Percentiles rank a stretch among this genome's conserved stretches.
These are phyloP conservation scores for Allobates femoralis DNA, from an alignment of 2,797 vertebrate genomes.

Conservation along the genomic window DNA sequence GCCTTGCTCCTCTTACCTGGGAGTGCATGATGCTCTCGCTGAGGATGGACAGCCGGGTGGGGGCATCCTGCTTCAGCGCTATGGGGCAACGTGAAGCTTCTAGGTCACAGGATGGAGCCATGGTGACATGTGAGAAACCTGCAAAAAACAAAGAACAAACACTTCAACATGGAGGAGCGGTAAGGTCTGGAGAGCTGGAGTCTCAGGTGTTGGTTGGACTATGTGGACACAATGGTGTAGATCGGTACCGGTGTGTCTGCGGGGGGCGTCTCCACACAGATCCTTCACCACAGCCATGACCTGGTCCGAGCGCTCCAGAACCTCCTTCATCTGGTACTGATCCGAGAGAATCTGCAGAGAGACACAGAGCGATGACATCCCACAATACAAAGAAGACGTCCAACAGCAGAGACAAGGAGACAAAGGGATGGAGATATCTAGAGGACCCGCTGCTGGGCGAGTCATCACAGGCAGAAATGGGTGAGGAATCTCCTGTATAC, in stretches of 20 bases:
- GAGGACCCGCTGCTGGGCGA: no score
- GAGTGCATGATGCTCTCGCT: constrained; percentile 83
- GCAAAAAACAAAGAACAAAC: not conserved
- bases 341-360: constrained; percentile 86
- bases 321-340: constrained; percentile 85
- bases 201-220: not conserved
- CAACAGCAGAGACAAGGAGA: no score
- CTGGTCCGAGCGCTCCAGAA: constrained; percentile 84
- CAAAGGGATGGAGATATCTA: no score
- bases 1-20: constrained; percentile 76
- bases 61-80: constrained; percentile 77
- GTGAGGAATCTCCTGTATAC: no score
- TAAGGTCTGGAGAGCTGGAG: not conserved
- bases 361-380: not conserved
- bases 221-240: not conserved
- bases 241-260: constrained; percentile 82
- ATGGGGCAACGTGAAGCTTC: constrained; percentile 76
- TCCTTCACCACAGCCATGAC: constrained; percentile 85
- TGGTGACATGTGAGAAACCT: constrained; percentile 91
- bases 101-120: constrained; percentile 83
- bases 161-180: not conserved
- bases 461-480: no score
- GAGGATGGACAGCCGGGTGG: constrained; percentile 78
- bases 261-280: constrained; percentile 83
- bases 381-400: no score